Percentiles rank a stretch among this genome's conserved stretches.
Evolutionary conservation across 2,113 vertebrate genomes (phyloP).

Genomic region (Chloropsis cyanopogon): DNA sequence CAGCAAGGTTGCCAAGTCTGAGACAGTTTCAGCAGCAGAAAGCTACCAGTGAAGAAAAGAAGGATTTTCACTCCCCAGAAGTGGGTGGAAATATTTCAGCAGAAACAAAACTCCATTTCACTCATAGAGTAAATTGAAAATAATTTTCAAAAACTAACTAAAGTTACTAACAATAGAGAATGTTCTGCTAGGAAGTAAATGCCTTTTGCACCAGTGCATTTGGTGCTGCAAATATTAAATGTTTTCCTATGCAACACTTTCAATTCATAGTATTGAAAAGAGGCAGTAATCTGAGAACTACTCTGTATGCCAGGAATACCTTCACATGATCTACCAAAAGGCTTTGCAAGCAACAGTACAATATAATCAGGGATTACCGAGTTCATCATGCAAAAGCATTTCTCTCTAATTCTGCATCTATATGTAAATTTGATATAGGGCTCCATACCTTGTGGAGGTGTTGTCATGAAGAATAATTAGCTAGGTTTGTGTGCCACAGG

Average conservation of each 20-base stretch:
- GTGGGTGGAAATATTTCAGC: not conserved
- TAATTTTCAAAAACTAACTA: not conserved
- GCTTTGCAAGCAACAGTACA: not conserved
- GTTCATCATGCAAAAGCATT: not conserved
- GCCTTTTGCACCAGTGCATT: not conserved
- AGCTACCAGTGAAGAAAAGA: not conserved
- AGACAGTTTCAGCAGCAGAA: not conserved
- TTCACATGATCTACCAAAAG: not conserved
- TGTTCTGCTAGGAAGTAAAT: not conserved
- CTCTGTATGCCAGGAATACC: not conserved
- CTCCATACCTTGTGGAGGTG: not conserved
- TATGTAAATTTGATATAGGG: not conserved
- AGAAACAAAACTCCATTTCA: not conserved
- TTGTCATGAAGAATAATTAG: slow-evolving; percentile 24
- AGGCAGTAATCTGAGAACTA: not conserved
- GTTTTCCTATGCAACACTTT: not conserved
- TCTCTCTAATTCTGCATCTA: slow-evolving; percentile 3
- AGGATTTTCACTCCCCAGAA: not conserved
- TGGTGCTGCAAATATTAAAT: not conserved
- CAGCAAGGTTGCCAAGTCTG: not conserved
- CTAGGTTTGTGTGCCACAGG: not conserved
- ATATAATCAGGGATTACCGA: not conserved
- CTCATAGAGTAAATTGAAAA: not conserved
- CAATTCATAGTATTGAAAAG: not conserved
- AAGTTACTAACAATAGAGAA: not conserved